These are phyloP conservation scores for Machaerirhynchus nigripectus DNA, from an alignment of 2,113 vertebrate genomes.

Conservation along the genomic window DNA sequence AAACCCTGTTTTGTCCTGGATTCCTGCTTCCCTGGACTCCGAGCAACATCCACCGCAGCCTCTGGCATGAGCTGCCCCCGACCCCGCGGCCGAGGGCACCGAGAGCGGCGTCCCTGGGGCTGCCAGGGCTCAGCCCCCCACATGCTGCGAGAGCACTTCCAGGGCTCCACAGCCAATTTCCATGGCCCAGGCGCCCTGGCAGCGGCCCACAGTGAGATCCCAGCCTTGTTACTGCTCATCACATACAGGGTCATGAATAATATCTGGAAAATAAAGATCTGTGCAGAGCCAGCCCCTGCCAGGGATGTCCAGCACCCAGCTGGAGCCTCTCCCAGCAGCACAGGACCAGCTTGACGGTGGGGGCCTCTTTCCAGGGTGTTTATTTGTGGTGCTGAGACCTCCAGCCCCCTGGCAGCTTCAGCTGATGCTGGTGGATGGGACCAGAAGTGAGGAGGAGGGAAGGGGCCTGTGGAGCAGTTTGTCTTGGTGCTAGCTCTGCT, in stretches of 20 bases:
- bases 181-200: background rate
- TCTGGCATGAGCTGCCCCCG: background rate
- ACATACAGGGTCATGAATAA: background rate
- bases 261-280: background rate
- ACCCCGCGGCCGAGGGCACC: background rate
- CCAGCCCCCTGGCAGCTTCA: background rate
- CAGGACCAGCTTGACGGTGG: background rate
- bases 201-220: background rate
- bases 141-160: accelerated
- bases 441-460: background rate
- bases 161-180: background rate
- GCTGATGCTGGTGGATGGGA: background rate
- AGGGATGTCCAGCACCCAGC: background rate
- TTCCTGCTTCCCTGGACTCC: background rate
- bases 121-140: background rate
- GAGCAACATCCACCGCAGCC: background rate
- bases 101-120: background rate
- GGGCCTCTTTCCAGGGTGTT: background rate
- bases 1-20: slow-evolving; percentile 15
- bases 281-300: background rate
- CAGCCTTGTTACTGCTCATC: background rate
- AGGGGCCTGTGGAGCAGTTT: background rate
- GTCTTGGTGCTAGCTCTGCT: accelerated
- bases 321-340: background rate
- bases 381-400: background rate